These are phyloP conservation scores for Solea solea DNA, from an alignment of 2,113 vertebrate species.

Conservation along the genomic window DNA sequence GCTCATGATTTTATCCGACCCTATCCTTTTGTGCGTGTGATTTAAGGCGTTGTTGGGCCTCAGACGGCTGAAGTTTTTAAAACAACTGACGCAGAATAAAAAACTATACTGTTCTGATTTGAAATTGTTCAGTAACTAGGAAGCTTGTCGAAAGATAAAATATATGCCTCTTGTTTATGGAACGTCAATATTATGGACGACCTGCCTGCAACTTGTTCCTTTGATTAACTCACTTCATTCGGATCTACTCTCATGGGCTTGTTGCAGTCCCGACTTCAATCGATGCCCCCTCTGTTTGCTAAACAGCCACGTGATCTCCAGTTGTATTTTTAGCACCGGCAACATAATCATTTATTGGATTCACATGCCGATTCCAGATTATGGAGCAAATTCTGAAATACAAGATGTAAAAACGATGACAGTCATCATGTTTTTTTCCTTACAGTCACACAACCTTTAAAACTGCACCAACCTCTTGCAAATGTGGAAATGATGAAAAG, in stretches of 20 bases:
- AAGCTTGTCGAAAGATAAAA: constrained; percentile 61
- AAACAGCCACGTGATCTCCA: constrained; percentile 60
- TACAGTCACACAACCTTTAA: too few species aligned
- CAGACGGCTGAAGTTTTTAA: too few species aligned
- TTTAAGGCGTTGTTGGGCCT: too few species aligned
- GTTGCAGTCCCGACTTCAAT: constrained; percentile 58
- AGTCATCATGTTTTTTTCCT: too few species aligned
- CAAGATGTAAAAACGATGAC: constrained; percentile 15
- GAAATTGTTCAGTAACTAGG: constrained; percentile 53
- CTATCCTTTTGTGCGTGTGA: too few species aligned
- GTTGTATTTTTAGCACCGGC: constrained; percentile 55
- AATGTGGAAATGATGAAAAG: too few species aligned
- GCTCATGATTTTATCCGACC: too few species aligned
- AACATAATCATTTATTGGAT: constrained; percentile 46
- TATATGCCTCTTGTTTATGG: constrained; percentile 73
- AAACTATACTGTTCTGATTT: constrained; percentile 30
- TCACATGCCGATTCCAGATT: constrained; percentile 44
- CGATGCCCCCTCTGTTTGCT: constrained; percentile 63
- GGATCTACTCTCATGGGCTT: constrained; percentile 62
- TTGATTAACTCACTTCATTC: constrained; percentile 80
- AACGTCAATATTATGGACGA: constrained; percentile 76
- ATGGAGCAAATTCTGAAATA: constrained; percentile 18
- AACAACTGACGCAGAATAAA: too few species aligned
- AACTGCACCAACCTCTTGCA: too few species aligned
- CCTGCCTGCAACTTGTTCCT: constrained; percentile 65